These are phyloP conservation scores for Peromyscus eremicus DNA, from an alignment of 2,797 vertebrate genomes.

Conservation along the genomic window DNA sequence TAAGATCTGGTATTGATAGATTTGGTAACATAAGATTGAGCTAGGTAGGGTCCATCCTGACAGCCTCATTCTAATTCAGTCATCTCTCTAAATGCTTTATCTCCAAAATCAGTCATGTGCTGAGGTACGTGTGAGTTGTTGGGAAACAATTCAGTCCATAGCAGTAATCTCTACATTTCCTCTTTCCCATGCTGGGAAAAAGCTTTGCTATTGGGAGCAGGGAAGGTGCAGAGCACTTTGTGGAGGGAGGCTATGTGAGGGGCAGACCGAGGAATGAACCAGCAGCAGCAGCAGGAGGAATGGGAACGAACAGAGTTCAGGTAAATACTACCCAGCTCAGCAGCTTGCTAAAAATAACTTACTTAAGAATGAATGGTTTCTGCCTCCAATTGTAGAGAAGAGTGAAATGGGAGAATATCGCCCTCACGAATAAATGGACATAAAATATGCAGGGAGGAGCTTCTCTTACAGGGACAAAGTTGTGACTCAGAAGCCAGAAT, in stretches of 20 bases:
- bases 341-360: neutral
- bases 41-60: neutral
- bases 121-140: neutral
- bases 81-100: neutral
- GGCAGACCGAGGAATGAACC: neutral
- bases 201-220: neutral
- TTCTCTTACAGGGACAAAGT: neutral
- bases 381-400: neutral
- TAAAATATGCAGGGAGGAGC: neutral
- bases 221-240: neutral
- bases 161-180: neutral
- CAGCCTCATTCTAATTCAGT: neutral
- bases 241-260: neutral
- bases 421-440: neutral
- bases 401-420: neutral
- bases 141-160: neutral
- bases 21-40: neutral
- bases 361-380: neutral
- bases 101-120: neutral
- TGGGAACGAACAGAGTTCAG: too few relatives aligned
- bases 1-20: neutral
- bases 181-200: neutral
- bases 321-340: neutral
- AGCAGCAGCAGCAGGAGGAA: neutral
- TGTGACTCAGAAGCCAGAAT: neutral